Evolutionary conservation across 2,113 vertebrate species (phyloP).

Genomic region (Phalacrocorax carbo): DNA sequence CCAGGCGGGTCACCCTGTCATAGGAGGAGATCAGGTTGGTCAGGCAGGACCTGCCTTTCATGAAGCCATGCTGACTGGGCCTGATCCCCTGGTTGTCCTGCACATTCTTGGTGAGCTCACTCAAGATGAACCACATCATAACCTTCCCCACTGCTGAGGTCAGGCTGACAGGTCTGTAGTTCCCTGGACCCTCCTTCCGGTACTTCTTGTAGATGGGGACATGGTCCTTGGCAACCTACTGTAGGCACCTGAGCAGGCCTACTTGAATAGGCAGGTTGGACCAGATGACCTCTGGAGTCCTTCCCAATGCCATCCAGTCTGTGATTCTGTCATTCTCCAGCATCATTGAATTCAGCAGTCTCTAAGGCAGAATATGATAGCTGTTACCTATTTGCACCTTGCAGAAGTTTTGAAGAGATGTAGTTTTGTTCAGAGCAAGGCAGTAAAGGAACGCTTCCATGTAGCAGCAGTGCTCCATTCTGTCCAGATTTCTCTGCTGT

Average conservation of each 20-base stretch:
- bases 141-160: too few species aligned
- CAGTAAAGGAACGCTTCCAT: neutral
- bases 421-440: neutral
- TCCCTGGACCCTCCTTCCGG: too few species aligned
- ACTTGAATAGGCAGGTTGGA: neutral
- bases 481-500: neutral
- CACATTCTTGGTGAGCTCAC: too few species aligned
- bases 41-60: too few species aligned
- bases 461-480: neutral
- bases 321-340: neutral
- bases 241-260: too few species aligned
- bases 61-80: too few species aligned
- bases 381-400: neutral
- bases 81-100: too few species aligned
- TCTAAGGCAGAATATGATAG: neutral
- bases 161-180: too few species aligned
- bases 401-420: neutral
- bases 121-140: too few species aligned
- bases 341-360: neutral
- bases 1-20: too few species aligned
- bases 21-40: too few species aligned
- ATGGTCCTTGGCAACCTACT: neutral
- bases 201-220: too few species aligned
- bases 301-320: neutral
- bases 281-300: neutral